Evolutionary conservation across 2,888 invertebrate species (phyloP).

Genomic region (Dynastes hyllus): DNA sequence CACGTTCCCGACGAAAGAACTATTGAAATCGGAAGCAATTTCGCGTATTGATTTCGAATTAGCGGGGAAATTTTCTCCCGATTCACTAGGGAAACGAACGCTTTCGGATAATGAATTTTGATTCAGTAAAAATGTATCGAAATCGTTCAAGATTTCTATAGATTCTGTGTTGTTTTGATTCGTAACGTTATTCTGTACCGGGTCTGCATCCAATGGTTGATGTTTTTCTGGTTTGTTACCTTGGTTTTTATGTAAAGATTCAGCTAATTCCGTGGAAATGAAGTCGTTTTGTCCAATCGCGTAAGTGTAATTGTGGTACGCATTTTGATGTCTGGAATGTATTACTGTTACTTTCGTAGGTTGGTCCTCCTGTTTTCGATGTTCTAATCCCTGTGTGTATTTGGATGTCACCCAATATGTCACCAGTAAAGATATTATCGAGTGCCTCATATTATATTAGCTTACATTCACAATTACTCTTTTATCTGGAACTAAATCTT

Average conservation of each 20-base stretch:
- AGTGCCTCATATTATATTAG: not conserved
- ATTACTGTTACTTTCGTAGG: not conserved
- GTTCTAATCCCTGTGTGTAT: not conserved
- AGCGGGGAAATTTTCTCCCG: not conserved
- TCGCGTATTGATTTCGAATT: conserved; percentile 4
- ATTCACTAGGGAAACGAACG: no score
- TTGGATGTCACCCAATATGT: conserved; percentile 2
- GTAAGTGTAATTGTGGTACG: conserved; percentile 1
- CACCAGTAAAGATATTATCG: not conserved
- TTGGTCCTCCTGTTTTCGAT: not conserved
- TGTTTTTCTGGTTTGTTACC: no score
- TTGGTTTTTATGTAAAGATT: no score
- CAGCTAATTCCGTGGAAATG: no score
- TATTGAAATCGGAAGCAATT: not conserved
- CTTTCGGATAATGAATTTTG: not conserved
- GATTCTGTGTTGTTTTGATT: not conserved
- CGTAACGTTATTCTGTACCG: no score
- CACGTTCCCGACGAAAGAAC: not conserved
- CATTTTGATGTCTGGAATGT: not conserved
- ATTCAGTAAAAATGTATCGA: not conserved
- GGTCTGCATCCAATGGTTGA: no score
- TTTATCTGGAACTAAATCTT: not conserved
- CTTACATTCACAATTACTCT: not conserved
- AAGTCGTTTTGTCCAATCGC: not conserved
- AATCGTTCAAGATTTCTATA: not conserved